Evolutionary conservation across 92 coral and sea anemone genomes (phyloP).

Genomic region (Epizoanthus ramosus): DNA sequence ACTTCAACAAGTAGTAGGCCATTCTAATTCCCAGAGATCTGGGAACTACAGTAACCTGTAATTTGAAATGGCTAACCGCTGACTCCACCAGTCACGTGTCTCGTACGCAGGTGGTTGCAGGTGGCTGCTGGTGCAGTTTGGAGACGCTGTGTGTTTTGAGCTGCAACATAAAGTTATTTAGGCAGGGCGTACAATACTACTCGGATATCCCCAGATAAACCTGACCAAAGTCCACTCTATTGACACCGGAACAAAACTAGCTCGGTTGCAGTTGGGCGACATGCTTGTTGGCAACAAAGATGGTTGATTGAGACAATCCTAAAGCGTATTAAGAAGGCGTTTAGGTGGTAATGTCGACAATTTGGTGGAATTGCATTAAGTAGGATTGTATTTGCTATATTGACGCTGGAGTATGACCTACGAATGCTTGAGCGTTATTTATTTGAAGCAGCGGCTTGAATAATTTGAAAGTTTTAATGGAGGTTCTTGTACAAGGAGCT

Average conservation of each 20-base stretch:
- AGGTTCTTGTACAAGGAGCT: too few species aligned
- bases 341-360: too few species aligned
- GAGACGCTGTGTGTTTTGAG: slow-evolving; percentile 16
- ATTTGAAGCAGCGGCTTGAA: too few species aligned
- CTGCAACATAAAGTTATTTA: slow-evolving; percentile 21
- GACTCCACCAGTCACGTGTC: slow-evolving; percentile 18
- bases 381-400: too few species aligned
- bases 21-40: background rate
- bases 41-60: background rate
- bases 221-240: background rate
- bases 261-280: background rate
- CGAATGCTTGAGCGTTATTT: too few species aligned
- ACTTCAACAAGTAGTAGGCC: background rate
- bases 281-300: background rate
- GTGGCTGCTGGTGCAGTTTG: slow-evolving; percentile 6
- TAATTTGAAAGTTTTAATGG: too few species aligned
- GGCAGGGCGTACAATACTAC: slow-evolving; percentile 20
- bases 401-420: too few species aligned
- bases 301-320: background rate
- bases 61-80: background rate
- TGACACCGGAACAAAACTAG: background rate
- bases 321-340: too few species aligned
- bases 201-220: background rate
- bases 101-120: slow-evolving; percentile 35
- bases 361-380: too few species aligned